These are phyloP conservation scores for Polydrusus tereticollis DNA, from an alignment of 2,888 invertebrate genomes.

Conservation along the genomic window DNA sequence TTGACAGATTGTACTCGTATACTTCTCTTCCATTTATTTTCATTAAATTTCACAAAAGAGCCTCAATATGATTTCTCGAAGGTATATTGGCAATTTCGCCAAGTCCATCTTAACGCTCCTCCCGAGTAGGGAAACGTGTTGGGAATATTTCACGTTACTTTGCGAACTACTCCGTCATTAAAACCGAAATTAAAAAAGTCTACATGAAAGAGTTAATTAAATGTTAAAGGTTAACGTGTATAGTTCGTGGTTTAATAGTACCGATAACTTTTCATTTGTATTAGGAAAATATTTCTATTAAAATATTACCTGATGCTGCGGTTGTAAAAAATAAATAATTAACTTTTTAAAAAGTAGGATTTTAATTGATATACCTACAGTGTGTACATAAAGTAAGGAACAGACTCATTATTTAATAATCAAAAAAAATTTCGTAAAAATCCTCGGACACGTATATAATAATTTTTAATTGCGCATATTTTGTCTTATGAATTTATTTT, in stretches of 20 bases:
- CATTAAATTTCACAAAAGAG: slow-evolving; percentile 16
- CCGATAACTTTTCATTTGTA: too few relatives aligned
- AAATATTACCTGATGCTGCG: too few relatives aligned
- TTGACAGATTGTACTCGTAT: not conserved
- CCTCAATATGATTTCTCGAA: slow-evolving; percentile 23
- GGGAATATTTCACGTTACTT: slow-evolving; percentile 15
- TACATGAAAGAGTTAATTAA: slow-evolving; percentile 27
- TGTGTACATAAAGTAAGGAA: too few relatives aligned
- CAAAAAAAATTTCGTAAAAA: too few relatives aligned
- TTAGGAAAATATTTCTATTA: too few relatives aligned
- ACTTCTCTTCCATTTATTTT: slow-evolving; percentile 7
- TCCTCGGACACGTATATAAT: too few relatives aligned
- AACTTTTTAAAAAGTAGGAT: too few relatives aligned
- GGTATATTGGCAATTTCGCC: slow-evolving; percentile 29
- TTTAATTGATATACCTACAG: too few relatives aligned
- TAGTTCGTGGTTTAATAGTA: not conserved
- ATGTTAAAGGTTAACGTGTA: not conserved
- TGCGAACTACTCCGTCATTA: not conserved
- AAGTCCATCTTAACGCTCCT: slow-evolving; percentile 10
- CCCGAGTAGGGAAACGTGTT: slow-evolving; percentile 5
- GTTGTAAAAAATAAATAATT: too few relatives aligned
- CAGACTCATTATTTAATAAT: too few relatives aligned
- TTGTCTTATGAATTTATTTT: too few relatives aligned
- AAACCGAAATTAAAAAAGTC: slow-evolving; percentile 28
- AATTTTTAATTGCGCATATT: too few relatives aligned